Evolutionary conservation across 2,797 vertebrate species (phyloP).

Genomic region (Hapalemur alaotrensis): DNA sequence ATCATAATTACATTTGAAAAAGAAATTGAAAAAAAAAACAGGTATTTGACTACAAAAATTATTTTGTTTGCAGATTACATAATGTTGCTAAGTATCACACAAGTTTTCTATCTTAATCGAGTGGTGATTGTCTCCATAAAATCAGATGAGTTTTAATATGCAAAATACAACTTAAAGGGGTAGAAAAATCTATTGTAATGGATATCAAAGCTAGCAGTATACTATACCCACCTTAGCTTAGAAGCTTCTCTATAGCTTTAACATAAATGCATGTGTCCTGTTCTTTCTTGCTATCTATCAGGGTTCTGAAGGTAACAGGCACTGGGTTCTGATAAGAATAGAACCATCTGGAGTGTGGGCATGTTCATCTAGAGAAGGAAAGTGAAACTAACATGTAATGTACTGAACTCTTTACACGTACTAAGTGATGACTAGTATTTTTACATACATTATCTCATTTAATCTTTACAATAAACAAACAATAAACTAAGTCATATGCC

Average conservation of each 20-base stretch:
- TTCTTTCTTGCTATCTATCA: not conserved
- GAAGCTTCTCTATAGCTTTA: not conserved
- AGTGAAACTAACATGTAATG: not conserved
- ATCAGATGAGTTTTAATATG: not conserved
- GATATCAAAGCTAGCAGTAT: not conserved
- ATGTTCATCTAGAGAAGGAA: not conserved
- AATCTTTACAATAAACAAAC: not conserved
- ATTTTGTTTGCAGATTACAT: not conserved
- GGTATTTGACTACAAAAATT: not conserved
- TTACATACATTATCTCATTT: not conserved
- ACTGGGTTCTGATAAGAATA: not conserved
- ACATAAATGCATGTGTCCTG: not conserved
- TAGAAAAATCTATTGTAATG: not conserved
- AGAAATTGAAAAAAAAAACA: not conserved
- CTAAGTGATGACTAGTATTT: not conserved
- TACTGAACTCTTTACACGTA: not conserved
- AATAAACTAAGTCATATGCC: not conserved
- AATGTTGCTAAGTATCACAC: not conserved
- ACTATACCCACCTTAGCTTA: not conserved
- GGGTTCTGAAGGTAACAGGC: not conserved
- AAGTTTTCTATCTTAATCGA: not conserved
- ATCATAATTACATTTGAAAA: not conserved
- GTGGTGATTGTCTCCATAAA: not conserved
- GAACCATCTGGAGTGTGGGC: not conserved
- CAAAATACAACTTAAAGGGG: not conserved